These are phyloP conservation scores for Amia ocellicauda DNA, from an alignment of 2,113 vertebrate genomes.

Conservation along the genomic window DNA sequence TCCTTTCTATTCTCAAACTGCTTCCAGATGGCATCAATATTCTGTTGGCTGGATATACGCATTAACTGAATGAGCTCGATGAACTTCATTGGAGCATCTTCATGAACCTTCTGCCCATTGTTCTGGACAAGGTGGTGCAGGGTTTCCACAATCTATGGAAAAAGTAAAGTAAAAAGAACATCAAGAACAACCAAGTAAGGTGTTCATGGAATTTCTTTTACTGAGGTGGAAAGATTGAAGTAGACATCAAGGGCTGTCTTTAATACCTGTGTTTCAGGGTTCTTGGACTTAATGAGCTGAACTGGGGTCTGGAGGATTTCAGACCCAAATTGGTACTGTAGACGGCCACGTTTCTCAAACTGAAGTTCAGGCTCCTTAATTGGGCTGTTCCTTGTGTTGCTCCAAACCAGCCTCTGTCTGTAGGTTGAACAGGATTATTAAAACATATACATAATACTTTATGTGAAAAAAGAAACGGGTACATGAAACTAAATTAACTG, in stretches of 20 bases:
- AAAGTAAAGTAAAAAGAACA: not conserved
- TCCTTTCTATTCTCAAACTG: conserved; percentile 36
- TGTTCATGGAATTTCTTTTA: not conserved
- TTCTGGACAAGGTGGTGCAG: conserved; percentile 63
- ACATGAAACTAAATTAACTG: no score
- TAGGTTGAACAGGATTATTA: not conserved
- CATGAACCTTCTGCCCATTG: conserved; percentile 57
- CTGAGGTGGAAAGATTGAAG: not conserved
- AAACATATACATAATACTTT: not conserved
- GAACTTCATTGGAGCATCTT: conserved; percentile 65
- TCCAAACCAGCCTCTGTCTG: conserved; percentile 45
- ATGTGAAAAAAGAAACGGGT: no score
- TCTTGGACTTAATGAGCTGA: conserved; percentile 38
- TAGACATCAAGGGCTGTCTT: not conserved
- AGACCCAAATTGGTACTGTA: conserved; percentile 36
- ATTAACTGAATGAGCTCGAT: conserved; percentile 68
- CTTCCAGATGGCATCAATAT: conserved; percentile 56
- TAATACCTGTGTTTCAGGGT: conserved; percentile 41
- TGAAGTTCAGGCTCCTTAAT: conserved; percentile 10
- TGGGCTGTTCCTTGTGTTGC: conserved; percentile 35
- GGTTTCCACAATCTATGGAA: conserved; percentile 57
- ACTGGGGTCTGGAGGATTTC: conserved; percentile 37
- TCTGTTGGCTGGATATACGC: conserved; percentile 35
- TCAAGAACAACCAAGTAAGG: not conserved
- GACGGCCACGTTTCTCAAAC: conserved; percentile 16